Conservation (phyloP, 1,140 invertebrate genomes). For the Anoplophora glabripennis region DNA sequence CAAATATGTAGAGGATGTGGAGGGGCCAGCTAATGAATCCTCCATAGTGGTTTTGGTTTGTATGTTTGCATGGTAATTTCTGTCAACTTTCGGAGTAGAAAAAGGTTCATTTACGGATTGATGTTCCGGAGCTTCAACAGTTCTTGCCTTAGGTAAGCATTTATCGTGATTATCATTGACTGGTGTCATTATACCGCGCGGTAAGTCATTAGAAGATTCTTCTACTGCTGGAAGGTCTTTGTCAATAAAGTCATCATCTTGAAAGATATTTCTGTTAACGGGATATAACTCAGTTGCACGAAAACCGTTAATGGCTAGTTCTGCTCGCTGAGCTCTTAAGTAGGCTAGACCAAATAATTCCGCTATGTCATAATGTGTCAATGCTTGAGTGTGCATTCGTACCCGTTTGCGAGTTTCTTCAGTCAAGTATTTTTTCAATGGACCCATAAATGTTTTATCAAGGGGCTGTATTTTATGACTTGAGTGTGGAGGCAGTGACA, state of each 20-base stretch:
- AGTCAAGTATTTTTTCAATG: slow-evolving; percentile 25
- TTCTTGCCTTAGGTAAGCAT: background rate
- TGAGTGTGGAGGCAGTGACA: slow-evolving; percentile 42
- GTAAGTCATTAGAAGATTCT: slow-evolving; percentile 10
- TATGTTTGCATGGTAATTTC: slow-evolving; percentile 2
- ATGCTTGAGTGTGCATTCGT: slow-evolving; percentile 11
- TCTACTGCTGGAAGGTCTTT: slow-evolving; percentile 4
- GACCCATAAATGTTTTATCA: slow-evolving; percentile 40
- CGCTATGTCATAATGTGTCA: slow-evolving; percentile 17
- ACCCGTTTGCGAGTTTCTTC: slow-evolving; percentile 24
- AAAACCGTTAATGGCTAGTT: slow-evolving; percentile 16
- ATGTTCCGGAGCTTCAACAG: slow-evolving; percentile 14
- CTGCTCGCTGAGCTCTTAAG: slow-evolving; percentile 11
- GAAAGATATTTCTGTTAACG: too few relatives aligned
- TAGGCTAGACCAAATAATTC: slow-evolving; percentile 17
- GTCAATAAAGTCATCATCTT: slow-evolving; percentile 18
- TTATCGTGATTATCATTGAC: slow-evolving; percentile 10
- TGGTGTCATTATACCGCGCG: too few relatives aligned
- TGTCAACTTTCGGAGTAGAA: background rate
- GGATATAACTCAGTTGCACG: slow-evolving; percentile 15
- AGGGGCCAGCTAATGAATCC: slow-evolving; percentile 11
- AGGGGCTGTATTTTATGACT: slow-evolving; percentile 46
- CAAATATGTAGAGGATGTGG: slow-evolving; percentile 19
- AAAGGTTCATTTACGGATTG: slow-evolving; percentile 6
- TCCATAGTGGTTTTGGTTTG: slow-evolving; percentile 7